These are phyloP conservation scores for Tetrax tetrax DNA, from an alignment of 2,113 vertebrate genomes.

Conservation along the genomic window DNA sequence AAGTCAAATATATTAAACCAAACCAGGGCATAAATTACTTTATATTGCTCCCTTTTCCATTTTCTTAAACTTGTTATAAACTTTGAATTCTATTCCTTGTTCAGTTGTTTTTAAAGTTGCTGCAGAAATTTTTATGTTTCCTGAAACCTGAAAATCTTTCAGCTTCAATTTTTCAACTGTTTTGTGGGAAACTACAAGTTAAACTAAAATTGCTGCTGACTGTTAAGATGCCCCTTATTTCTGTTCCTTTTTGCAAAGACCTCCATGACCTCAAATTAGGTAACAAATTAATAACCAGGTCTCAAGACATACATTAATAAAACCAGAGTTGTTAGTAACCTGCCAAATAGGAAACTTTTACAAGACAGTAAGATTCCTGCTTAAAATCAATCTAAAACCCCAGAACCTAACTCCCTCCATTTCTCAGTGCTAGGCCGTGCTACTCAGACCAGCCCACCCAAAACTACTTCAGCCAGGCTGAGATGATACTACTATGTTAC, in stretches of 20 bases:
- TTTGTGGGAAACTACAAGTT: neutral
- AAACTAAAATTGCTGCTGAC: neutral
- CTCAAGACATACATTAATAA: neutral
- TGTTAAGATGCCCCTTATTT: neutral
- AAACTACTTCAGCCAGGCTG: neutral
- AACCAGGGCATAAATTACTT: neutral
- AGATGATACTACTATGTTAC: neutral
- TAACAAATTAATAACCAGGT: neutral
- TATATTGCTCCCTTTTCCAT: neutral
- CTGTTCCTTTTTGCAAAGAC: neutral
- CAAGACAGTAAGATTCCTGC: neutral
- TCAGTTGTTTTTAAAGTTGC: neutral
- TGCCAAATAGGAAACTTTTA: neutral
- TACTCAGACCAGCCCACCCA: no score
- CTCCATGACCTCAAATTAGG: neutral
- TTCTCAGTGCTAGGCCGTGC: neutral
- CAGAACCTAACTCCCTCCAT: neutral
- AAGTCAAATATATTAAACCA: slow-evolving; percentile 12
- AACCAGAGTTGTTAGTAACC: neutral
- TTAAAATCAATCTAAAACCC: neutral
- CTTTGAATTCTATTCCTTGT: neutral
- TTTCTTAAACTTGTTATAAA: neutral
- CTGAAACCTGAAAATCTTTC: neutral
- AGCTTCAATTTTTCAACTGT: neutral
- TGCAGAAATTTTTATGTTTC: neutral